Percentiles rank a stretch among this genome's conserved stretches.
phyloP scores from a whole-genome alignment of 2,113 vertebrate species.

The Pteruthius melanotis region DNA sequence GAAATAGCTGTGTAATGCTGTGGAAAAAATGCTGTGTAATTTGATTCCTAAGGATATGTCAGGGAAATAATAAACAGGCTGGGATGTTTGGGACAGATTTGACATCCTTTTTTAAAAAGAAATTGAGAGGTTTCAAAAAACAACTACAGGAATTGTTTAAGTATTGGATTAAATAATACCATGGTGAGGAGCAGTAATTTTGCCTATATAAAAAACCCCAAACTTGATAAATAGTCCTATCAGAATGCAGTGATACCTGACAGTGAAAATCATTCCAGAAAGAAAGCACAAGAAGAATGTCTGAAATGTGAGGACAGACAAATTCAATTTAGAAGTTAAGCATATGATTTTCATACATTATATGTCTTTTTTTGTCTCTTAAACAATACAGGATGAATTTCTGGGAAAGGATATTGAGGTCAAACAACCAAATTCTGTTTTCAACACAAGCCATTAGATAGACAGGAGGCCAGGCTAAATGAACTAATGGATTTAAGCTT shows the following conservation, averaged over 20 bases:
- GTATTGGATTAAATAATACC: not conserved
- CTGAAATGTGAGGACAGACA: not conserved
- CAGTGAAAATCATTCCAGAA: not conserved
- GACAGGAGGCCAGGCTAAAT: not conserved
- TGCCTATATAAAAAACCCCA: not conserved
- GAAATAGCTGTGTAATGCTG: not conserved
- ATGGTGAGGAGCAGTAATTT: not conserved
- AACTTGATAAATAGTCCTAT: not conserved
- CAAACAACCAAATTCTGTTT: not conserved
- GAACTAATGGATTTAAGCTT: slow-evolving; percentile 19
- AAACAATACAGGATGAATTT: not conserved
- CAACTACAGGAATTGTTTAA: not conserved
- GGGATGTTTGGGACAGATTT: not conserved
- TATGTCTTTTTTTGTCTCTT: not conserved
- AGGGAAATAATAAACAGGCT: not conserved
- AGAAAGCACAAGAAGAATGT: not conserved
- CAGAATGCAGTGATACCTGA: not conserved
- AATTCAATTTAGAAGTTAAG: not conserved
- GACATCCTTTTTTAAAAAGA: not conserved
- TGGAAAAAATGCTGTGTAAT: not conserved
- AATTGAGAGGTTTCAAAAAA: not conserved
- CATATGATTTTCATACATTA: not conserved
- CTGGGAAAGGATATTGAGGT: not conserved
- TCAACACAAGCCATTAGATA: not conserved
- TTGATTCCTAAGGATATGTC: not conserved